Conservation (phyloP, 2,888 invertebrate genomes). For the Hirudinaria manillensis region DNA sequence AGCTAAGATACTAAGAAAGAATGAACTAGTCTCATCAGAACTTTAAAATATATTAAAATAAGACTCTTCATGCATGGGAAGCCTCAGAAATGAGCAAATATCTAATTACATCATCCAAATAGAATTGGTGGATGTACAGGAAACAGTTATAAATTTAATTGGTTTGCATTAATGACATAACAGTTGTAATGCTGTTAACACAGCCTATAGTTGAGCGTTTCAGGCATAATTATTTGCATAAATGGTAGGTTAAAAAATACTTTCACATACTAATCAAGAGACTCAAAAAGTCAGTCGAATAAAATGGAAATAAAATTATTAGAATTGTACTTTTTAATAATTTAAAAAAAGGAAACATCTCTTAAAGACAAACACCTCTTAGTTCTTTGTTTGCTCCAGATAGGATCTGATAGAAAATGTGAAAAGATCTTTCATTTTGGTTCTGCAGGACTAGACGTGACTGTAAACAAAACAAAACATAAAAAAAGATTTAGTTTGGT, state of each 20-base stretch:
- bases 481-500: background rate
- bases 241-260: no score
- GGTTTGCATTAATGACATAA: no score
- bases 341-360: background rate
- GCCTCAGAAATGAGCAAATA: background rate
- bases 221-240: no score
- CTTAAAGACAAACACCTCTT: conserved; percentile 50
- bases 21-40: no score
- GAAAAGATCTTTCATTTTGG: conserved; percentile 63
- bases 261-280: background rate
- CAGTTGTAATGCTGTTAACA: no score
- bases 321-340: background rate
- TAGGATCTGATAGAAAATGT: conserved; percentile 66
- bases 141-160: no score
- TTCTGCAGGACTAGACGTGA: conserved; percentile 64
- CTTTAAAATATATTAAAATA: background rate
- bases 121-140: no score
- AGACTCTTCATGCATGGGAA: background rate
- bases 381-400: conserved; percentile 58
- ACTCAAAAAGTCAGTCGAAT: background rate
- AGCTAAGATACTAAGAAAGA: no score
- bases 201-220: no score
- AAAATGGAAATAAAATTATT: background rate
- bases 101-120: no score
- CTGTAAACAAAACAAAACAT: conserved; percentile 44